A percentile compares a stretch with the other conserved stretches of the same genome.
phyloP scores from a whole-genome alignment of 2,113 vertebrate species.

The Fukomys damarensis region DNA sequence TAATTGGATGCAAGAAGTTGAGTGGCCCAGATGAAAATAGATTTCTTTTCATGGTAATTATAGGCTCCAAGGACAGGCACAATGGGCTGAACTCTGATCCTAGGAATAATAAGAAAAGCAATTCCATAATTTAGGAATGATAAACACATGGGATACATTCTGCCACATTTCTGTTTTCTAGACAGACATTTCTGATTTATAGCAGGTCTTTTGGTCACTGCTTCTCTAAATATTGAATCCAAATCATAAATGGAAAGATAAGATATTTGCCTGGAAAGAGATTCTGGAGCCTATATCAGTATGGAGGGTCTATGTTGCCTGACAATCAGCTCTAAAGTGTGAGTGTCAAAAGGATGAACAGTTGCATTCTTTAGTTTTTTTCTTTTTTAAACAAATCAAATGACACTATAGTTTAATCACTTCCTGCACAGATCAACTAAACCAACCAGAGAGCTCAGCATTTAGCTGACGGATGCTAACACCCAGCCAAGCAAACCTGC shows the following conservation, averaged over 20 bases:
- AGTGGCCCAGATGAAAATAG: neutral
- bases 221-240: neutral
- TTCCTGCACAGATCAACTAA: neutral
- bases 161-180: neutral
- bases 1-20: constrained; percentile 16
- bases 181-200: neutral
- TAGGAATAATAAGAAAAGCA: neutral
- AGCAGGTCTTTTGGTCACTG: neutral
- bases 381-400: constrained; percentile 24
- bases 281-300: neutral
- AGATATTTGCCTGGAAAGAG: constrained; percentile 2
- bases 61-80: neutral
- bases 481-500: neutral
- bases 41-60: constrained; percentile 41
- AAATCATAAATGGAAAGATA: neutral
- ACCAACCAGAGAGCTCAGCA: neutral
- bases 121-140: neutral
- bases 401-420: neutral
- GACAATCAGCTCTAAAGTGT: neutral
- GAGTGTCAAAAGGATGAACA: neutral
- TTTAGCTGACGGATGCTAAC: constrained; percentile 19
- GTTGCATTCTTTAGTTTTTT: constrained; percentile 24
- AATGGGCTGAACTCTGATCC: neutral
- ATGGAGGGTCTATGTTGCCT: neutral
- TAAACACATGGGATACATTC: neutral